These are phyloP conservation scores for Nerophis ophidion DNA, from an alignment of 2,113 vertebrate genomes.

Conservation along the genomic window DNA sequence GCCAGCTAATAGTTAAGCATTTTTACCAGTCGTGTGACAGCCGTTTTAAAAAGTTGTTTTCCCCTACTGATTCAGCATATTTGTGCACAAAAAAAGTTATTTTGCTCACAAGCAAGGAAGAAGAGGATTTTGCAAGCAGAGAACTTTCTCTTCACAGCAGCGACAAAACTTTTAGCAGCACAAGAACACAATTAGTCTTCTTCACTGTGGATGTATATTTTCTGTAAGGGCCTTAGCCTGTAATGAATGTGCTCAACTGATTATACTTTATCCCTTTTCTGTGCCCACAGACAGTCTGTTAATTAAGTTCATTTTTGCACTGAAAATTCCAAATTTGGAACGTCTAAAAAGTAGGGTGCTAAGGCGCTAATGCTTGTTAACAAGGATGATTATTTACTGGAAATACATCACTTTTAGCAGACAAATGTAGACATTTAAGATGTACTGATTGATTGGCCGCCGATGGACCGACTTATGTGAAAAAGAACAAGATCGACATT, in stretches of 20 bases:
- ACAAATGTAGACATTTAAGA: too few species aligned
- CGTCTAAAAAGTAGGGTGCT: constrained; percentile 47
- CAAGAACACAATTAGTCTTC: too few species aligned
- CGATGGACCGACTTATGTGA: too few species aligned
- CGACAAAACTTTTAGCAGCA: too few species aligned
- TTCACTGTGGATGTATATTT: too few species aligned
- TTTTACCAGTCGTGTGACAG: neutral
- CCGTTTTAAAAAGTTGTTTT: neutral
- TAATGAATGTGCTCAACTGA: constrained; percentile 26
- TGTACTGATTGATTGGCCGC: too few species aligned
- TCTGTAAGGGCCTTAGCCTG: constrained; percentile 14
- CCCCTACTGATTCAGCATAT: neutral
- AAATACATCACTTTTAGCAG: constrained; percentile 6
- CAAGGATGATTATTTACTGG: constrained; percentile 43
- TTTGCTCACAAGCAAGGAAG: neutral
- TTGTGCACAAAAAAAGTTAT: neutral
- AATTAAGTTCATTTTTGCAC: constrained; percentile 35
- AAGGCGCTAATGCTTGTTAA: constrained; percentile 43
- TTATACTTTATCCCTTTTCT: constrained; percentile 19
- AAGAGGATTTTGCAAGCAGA: neutral
- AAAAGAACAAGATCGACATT: too few species aligned
- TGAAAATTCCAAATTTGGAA: constrained; percentile 28
- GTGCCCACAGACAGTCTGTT: constrained; percentile 20
- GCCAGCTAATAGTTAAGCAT: neutral
- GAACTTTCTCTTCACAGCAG: too few species aligned